Conservation (phyloP, 2,888 invertebrate species). For the Xestia sexstrigata region DNA sequence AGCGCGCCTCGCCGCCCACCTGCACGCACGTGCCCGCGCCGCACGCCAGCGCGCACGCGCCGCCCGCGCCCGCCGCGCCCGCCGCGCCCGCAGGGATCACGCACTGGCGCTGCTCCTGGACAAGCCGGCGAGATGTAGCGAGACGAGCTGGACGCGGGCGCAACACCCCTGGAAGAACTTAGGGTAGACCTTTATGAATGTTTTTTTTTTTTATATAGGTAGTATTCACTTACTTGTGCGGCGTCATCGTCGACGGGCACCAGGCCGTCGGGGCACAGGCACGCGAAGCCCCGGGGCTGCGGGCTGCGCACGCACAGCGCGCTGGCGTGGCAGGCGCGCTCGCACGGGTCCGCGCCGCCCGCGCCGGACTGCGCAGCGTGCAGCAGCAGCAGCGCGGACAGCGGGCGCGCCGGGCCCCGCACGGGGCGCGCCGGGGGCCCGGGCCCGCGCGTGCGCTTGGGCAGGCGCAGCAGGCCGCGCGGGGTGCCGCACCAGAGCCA, state of each 20-base stretch:
- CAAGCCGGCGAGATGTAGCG: background rate
- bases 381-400: slow-evolving; percentile 74
- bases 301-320: slow-evolving; percentile 91
- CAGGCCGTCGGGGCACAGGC: slow-evolving; percentile 91
- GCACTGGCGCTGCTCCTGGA: slow-evolving; percentile 74
- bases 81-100: slow-evolving; percentile 56
- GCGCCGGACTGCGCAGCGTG: slow-evolving; percentile 74
- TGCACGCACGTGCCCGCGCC: slow-evolving; percentile 91
- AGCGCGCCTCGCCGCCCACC: slow-evolving; percentile 83
- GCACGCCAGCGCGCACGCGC: slow-evolving; percentile 46
- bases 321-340: slow-evolving; percentile 89
- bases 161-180: background rate
- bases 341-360: slow-evolving; percentile 84
- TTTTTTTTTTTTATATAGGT: too few relatives aligned
- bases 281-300: slow-evolving; percentile 82
- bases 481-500: slow-evolving; percentile 81
- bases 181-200: too few relatives aligned
- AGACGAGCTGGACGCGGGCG: too few relatives aligned
- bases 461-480: slow-evolving; percentile 78
- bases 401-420: slow-evolving; percentile 66
- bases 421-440: slow-evolving; percentile 69
- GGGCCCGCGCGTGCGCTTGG: slow-evolving; percentile 70
- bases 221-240: slow-evolving; percentile 66
- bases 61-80: background rate
- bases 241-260: slow-evolving; percentile 69